Percentiles rank a stretch among this genome's conserved stretches.
Evolutionary conservation across 2,888 invertebrate species (phyloP).

Genomic region (Eugnorisma glareosa): DNA sequence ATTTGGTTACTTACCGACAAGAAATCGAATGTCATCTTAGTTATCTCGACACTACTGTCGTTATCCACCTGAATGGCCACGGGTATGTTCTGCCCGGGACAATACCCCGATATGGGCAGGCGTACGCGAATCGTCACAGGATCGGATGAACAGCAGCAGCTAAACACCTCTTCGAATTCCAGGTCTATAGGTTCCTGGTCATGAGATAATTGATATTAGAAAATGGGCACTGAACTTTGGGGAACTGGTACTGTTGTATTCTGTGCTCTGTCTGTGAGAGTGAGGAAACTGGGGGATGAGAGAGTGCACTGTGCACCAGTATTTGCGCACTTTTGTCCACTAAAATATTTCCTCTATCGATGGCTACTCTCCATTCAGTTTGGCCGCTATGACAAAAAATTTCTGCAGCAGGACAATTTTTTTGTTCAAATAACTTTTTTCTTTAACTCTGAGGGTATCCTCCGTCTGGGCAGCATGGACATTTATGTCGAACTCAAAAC

Average conservation of each 20-base stretch:
- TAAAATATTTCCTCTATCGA: neutral
- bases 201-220: neutral
- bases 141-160: conserved; percentile 71
- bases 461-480: neutral
- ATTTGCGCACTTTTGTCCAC: neutral
- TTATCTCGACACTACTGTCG: conserved; percentile 74
- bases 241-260: neutral
- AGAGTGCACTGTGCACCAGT: neutral
- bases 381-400: neutral
- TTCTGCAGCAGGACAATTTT: neutral
- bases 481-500: neutral
- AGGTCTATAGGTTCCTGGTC: conserved; percentile 76
- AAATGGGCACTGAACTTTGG: neutral
- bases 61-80: conserved; percentile 74
- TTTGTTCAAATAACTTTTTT: neutral
- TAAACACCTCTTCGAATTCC: conserved; percentile 77
- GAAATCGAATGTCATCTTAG: conserved; percentile 76
- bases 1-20: conserved; percentile 70
- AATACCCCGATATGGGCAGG: conserved; percentile 77
- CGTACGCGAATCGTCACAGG: conserved; percentile 69
- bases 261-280: neutral
- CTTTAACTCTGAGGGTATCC: neutral
- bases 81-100: conserved; percentile 79
- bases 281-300: neutral
- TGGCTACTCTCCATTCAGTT: neutral